A percentile compares a stretch with the other conserved stretches of the same genome.
Conservation (phyloP, 2,113 vertebrate species). For the Columba livia region DNA sequence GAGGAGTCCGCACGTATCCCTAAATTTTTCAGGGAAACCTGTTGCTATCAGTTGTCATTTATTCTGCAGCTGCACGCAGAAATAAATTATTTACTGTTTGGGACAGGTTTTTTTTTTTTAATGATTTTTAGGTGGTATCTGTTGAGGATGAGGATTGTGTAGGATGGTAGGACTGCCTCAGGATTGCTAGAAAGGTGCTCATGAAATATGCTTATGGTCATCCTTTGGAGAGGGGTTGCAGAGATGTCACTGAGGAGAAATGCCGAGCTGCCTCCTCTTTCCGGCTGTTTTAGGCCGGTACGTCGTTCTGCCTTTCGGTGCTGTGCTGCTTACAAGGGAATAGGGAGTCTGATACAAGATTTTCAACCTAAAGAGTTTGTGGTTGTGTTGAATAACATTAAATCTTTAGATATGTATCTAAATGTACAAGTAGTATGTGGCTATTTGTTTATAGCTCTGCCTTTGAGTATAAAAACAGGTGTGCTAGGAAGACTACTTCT, state of each 20-base stretch:
- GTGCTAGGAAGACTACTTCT: not conserved
- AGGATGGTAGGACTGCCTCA: not conserved
- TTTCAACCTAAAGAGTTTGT: not conserved
- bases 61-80: not conserved
- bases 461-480: not conserved
- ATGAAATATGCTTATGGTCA: not conserved
- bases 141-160: not conserved
- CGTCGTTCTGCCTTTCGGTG: not conserved
- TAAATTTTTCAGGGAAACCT: not conserved
- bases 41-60: not conserved
- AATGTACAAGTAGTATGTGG: too few relatives aligned
- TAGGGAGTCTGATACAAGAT: accelerated
- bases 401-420: not conserved
- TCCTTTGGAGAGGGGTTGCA: not conserved
- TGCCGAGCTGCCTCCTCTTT: not conserved
- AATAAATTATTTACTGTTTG: not conserved
- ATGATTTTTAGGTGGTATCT: not conserved
- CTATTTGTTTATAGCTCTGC: not conserved
- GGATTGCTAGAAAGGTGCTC: not conserved
- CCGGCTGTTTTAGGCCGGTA: not conserved
- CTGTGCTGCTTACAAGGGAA: accelerated
- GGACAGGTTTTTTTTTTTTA: not conserved
- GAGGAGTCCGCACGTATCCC: not conserved
- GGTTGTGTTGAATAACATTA: not conserved
- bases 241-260: not conserved